Base-by-base conservation (phyloP, 2,113 vertebrate species). In the Thomomys bottae region DNA sequence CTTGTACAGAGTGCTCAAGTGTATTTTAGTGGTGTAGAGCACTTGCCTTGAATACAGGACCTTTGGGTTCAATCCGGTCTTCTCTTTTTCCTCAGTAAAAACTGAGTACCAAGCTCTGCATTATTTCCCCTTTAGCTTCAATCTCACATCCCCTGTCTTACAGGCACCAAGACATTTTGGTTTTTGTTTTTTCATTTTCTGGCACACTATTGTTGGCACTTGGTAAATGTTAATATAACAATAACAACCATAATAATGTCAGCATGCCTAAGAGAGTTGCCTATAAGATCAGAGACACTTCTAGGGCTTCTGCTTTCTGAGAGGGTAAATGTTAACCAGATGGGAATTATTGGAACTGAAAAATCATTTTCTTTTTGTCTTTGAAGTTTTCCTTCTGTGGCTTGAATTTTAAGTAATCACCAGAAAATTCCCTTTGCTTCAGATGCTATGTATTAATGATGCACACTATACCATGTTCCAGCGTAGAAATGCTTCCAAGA, bases 361-460 rank as follows among this genome's bases (percentile, higher is more conserved):
- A 80, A 95, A 87, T 59, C 40, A 42, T 49, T 94, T 87, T 93
- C 36, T 92, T 67, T 84, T n/a, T 84, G 6, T 72, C 32, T 91
- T 34, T 89, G 84, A 89, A 91, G 21, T 92, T 82, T 88, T 30
- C 57, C 80, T 89, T 89, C 79, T 59, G 0, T 92, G 80, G 57
- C 91, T 90, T 91, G 90, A 94, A n/a, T 95, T 93, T 90, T 59
- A 89, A 73, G 15, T 89, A 83, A 71, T 1, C 0, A 75, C 45
- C 66, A 88, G 72, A 90, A 54, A 26, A n/a, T 88, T 84, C 84
- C 23, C 82, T 81, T 73, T 63, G 40, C 38, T 79, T 94, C 82
- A 88, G n/a, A 84, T 20, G 63, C 23, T 34, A 67, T 32, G 83
- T 95, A 92, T 86, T 81, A 88, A 82, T 86, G 89, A 57, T 63